A percentile compares a stretch with the other conserved stretches of the same genome.
phyloP scores from a whole-genome alignment of 1,140 invertebrate species.

The Manduca sexta region DNA sequence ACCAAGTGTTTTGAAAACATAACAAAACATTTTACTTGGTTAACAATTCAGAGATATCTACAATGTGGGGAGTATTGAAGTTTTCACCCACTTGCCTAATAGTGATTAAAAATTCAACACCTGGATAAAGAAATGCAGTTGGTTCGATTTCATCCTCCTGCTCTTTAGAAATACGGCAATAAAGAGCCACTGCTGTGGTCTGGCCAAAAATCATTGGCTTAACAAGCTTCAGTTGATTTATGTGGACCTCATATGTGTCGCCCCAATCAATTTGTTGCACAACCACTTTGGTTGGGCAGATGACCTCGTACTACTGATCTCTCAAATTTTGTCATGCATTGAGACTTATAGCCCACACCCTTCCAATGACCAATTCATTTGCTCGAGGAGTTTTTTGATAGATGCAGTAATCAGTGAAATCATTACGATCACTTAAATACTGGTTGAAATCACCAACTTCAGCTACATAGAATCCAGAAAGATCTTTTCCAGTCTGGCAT shows the following conservation, averaged over 20 bases:
- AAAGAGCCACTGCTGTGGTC: not conserved
- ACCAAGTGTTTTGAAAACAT: no score
- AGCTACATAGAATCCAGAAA: not conserved
- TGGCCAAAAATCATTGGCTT: not conserved
- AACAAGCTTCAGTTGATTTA: not conserved
- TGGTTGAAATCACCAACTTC: not conserved
- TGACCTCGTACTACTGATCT: not conserved
- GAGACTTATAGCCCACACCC: no score
- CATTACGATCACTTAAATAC: not conserved
- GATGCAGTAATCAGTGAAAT: not conserved
- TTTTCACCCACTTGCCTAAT: no score
- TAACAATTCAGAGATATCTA: no score
- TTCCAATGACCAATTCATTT: not conserved
- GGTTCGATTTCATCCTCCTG: not conserved
- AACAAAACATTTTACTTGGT: no score
- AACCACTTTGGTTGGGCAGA: not conserved
- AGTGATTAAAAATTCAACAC: no score
- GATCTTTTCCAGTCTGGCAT: not conserved
- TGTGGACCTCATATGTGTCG: not conserved
- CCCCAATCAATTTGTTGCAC: not conserved
- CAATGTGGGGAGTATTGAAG: no score
- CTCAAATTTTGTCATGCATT: not conserved
- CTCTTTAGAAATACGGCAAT: not conserved
- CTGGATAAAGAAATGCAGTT: no score
- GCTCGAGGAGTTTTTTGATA: not conserved